phyloP scores from a whole-genome alignment of 30 jellyfish, hydroid and myxozoan genomes.

The Turritopsis rubra region DNA sequence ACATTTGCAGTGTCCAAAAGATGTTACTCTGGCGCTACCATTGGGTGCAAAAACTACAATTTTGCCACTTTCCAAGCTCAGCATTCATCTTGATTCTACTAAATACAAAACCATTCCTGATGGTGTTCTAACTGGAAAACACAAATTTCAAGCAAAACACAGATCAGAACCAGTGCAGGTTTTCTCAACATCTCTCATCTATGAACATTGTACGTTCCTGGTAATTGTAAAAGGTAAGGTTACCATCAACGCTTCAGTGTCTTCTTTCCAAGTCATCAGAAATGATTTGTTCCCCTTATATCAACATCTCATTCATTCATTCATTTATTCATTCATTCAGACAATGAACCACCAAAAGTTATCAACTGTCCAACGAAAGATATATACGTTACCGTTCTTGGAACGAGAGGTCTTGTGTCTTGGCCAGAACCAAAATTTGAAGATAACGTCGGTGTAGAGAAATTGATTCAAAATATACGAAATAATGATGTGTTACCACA shows the following conservation, averaged over 20 bases:
- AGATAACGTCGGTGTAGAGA: conserved; percentile 60
- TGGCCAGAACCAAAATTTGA: conserved; percentile 84
- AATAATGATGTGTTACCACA: conserved; percentile 40
- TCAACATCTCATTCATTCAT: not conserved
- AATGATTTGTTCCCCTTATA: not conserved
- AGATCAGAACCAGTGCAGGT: conserved; percentile 11
- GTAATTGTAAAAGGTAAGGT: conserved; percentile 22
- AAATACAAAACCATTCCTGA: conserved; percentile 6
- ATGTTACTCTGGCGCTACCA: conserved; percentile 38
- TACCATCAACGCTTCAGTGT: too few species aligned
- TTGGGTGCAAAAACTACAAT: conserved; percentile 28
- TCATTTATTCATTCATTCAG: conserved; percentile 43
- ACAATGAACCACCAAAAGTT: conserved; percentile 60
- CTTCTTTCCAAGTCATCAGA: too few species aligned
- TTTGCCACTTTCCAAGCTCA: conserved; percentile 19
- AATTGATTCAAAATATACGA: conserved; percentile 4
- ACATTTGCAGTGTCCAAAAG: conserved; percentile 55
- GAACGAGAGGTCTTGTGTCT: conserved; percentile 36
- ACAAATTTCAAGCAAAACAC: conserved; percentile 11
- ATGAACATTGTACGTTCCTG: conserved; percentile 8
- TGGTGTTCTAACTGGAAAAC: conserved; percentile 28
- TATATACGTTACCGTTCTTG: conserved; percentile 32
- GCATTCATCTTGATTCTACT: not conserved
- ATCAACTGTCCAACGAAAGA: conserved; percentile 52
- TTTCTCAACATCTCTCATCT: not conserved